Evolutionary conservation across 2,888 invertebrate species (phyloP).

Genomic region (Norana najaformis): DNA sequence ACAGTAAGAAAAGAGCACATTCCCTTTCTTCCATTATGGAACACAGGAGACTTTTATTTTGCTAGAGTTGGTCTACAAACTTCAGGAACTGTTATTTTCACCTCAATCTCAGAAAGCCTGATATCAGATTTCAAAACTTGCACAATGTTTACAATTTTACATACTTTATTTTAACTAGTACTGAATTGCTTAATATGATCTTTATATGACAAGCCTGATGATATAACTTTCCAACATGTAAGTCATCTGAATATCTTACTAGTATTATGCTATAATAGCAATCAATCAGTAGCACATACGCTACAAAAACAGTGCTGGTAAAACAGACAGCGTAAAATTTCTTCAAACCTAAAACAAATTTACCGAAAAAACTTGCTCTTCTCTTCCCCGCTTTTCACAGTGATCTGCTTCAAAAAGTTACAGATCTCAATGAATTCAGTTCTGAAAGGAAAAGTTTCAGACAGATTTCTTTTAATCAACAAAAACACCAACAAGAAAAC

Average conservation of each 20-base stretch:
- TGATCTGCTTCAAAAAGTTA: conserved; percentile 79
- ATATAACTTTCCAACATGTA: background rate
- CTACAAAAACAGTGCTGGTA: background rate
- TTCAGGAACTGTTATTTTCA: no score
- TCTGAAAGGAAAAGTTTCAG: conserved; percentile 60
- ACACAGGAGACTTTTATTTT: no score
- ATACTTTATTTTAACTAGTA: no score
- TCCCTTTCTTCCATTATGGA: no score
- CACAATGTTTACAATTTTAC: no score
- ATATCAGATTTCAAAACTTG: no score
- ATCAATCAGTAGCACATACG: background rate
- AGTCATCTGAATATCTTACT: background rate
- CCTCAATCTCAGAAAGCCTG: no score
- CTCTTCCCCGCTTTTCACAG: conserved; percentile 77
- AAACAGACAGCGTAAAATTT: background rate
- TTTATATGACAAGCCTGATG: conserved; percentile 8
- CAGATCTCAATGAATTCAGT: conserved; percentile 83
- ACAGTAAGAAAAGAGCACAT: no score
- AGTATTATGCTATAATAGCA: no score
- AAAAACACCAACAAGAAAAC: background rate
- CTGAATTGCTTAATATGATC: background rate
- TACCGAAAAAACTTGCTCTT: conserved; percentile 78
- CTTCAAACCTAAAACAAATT: conserved; percentile 31
- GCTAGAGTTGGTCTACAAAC: no score
- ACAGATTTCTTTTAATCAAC: background rate